phyloP scores from a whole-genome alignment of 1,140 invertebrate genomes.

The Leguminivora glycinivorella region DNA sequence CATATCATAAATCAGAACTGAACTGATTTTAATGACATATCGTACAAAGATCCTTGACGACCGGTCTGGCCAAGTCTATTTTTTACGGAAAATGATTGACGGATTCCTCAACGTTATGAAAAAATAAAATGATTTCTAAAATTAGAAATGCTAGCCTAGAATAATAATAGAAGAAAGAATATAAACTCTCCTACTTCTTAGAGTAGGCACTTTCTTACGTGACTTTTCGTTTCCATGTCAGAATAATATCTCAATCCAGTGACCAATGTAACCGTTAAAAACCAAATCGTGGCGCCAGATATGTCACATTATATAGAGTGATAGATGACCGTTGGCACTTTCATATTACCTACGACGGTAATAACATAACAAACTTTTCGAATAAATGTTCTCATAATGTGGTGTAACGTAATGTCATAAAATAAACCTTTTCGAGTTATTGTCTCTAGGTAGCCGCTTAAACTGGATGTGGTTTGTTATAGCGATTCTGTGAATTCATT shows the following conservation, averaged over 20 bases:
- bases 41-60: too few relatives aligned
- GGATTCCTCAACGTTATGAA: too few relatives aligned
- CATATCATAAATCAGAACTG: too few relatives aligned
- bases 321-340: slow-evolving; percentile 44
- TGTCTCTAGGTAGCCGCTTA: neutral
- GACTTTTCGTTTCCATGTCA: neutral
- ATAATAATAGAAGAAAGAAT: too few relatives aligned
- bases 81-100: too few relatives aligned
- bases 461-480: neutral
- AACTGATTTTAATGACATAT: too few relatives aligned
- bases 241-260: neutral
- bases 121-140: too few relatives aligned
- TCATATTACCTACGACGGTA: neutral
- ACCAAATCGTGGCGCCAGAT: slow-evolving; percentile 33
- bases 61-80: too few relatives aligned
- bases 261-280: slow-evolving; percentile 24
- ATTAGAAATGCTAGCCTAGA: too few relatives aligned
- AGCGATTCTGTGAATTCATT: too few relatives aligned
- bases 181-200: too few relatives aligned
- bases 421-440: neutral
- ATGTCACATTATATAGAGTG: slow-evolving; percentile 52
- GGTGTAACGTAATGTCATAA: too few relatives aligned
- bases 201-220: neutral
- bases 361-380: neutral
- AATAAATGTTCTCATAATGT: neutral